A percentile compares a stretch with the other conserved stretches of the same genome.
These are phyloP conservation scores for Pristionchus entomophagus DNA, from an alignment of 2,888 invertebrate genomes.

Conservation along the genomic window DNA sequence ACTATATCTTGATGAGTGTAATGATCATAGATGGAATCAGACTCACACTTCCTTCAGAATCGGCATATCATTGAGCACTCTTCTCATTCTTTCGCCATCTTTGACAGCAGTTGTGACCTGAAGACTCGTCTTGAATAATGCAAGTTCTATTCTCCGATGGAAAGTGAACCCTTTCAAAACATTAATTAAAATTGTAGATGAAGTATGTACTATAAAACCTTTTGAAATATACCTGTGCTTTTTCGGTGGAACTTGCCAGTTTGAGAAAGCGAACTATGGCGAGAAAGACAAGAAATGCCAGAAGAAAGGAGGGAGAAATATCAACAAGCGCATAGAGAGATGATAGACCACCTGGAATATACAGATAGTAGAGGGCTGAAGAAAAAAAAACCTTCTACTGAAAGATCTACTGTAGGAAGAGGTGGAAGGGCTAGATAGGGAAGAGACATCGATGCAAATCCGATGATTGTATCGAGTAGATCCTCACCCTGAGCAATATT, in stretches of 20 bases:
- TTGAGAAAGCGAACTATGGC: slow-evolving; percentile 44
- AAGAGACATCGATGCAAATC: slow-evolving; percentile 32
- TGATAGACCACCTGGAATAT: slow-evolving; percentile 26
- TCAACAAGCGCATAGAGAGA: slow-evolving; percentile 42
- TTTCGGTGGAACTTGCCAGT: slow-evolving; percentile 28
- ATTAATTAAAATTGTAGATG: neutral
- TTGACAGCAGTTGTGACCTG: slow-evolving; percentile 37
- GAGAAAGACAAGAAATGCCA: slow-evolving; percentile 12
- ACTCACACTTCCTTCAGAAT: slow-evolving; percentile 41
- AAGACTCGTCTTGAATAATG: too few relatives aligned
- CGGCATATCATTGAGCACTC: slow-evolving; percentile 20
- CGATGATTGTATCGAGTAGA: slow-evolving; percentile 19
- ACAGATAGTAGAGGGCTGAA: too few relatives aligned
- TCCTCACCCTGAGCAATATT: slow-evolving; percentile 12
- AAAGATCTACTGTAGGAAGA: slow-evolving; percentile 21
- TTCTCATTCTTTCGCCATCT: slow-evolving; percentile 25
- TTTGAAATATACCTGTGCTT: slow-evolving; percentile 8
- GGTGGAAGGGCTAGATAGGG: slow-evolving; percentile 27
- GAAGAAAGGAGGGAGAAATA: slow-evolving; percentile 9
- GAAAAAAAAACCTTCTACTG: slow-evolving; percentile 16
- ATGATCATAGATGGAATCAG: neutral
- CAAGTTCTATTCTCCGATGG: too few relatives aligned
- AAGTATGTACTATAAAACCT: neutral
- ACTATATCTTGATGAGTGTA: too few relatives aligned
- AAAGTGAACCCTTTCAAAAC: neutral